Percentiles rank a stretch among this genome's conserved stretches.
phyloP scores from a whole-genome alignment of 2,113 vertebrate genomes.

The Epinephelus lanceolatus region DNA sequence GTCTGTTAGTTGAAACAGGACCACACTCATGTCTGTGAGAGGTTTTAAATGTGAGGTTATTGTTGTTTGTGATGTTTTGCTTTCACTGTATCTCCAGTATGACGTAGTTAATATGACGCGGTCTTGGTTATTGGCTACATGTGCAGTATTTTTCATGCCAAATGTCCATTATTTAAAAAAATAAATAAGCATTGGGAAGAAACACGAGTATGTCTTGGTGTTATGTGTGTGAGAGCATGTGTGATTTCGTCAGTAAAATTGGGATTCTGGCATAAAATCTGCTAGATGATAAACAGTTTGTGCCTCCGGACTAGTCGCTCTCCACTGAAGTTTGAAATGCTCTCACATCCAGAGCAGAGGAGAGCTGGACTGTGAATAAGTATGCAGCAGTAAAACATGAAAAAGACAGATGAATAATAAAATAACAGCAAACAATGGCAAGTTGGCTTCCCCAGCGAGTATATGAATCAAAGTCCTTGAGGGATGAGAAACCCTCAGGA shows the following conservation, averaged over 20 bases:
- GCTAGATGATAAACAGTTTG: not conserved
- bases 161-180: slow-evolving; percentile 54
- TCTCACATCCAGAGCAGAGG: not conserved
- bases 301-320: not conserved
- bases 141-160: slow-evolving; percentile 44
- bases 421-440: slow-evolving; percentile 31
- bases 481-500: slow-evolving; percentile 41
- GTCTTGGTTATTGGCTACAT: slow-evolving; percentile 28
- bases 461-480: slow-evolving; percentile 40
- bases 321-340: slow-evolving; percentile 15
- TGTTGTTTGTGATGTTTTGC: slow-evolving; percentile 49
- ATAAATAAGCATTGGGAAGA: slow-evolving; percentile 50
- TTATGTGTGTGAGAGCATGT: not conserved
- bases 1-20: slow-evolving; percentile 20
- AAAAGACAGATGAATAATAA: slow-evolving; percentile 38
- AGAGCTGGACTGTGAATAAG: slow-evolving; percentile 15
- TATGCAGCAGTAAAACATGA: slow-evolving; percentile 18
- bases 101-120: not conserved
- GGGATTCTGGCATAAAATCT: not conserved
- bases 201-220: not conserved
- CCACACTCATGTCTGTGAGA: not conserved
- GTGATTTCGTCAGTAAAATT: not conserved
- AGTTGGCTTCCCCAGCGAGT: slow-evolving; percentile 26
- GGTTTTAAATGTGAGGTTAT: slow-evolving; percentile 32
- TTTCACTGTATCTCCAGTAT: slow-evolving; percentile 40